Evolutionary conservation across 2,113 vertebrate genomes (phyloP).

Genomic region (Blennius ocellaris): DNA sequence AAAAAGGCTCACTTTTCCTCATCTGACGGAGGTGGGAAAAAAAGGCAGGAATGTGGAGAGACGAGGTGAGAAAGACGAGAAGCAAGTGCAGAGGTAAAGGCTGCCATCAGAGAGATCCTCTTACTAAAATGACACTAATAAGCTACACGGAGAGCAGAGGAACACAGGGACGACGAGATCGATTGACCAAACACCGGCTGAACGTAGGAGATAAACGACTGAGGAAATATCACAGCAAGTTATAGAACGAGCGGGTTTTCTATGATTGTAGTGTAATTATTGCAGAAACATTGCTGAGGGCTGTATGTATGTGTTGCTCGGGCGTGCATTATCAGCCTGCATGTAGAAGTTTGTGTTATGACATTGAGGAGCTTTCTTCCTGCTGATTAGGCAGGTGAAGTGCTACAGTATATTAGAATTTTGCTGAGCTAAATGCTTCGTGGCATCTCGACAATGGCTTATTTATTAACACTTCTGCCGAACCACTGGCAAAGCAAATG

Average conservation of each 20-base stretch:
- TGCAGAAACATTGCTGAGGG: slow-evolving; percentile 38
- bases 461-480: slow-evolving; percentile 78
- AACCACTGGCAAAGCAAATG: slow-evolving; percentile 76
- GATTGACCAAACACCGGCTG: slow-evolving; percentile 29
- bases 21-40: slow-evolving; percentile 22
- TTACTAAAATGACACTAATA: slow-evolving; percentile 59
- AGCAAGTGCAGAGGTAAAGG: slow-evolving; percentile 26
- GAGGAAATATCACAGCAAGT: slow-evolving; percentile 65
- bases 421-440: slow-evolving; percentile 77
- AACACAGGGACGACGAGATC: slow-evolving; percentile 54
- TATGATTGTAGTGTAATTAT: slow-evolving; percentile 67
- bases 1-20: slow-evolving; percentile 52
- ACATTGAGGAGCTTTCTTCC: slow-evolving; percentile 63
- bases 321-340: not conserved
- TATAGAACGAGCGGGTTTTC: slow-evolving; percentile 52
- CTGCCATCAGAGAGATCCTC: slow-evolving; percentile 51
- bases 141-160: slow-evolving; percentile 35
- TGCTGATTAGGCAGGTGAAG: slow-evolving; percentile 74
- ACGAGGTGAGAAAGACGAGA: slow-evolving; percentile 30
- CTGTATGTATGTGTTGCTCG: slow-evolving; percentile 3
- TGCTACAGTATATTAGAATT: slow-evolving; percentile 71
- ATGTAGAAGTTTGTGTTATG: slow-evolving; percentile 34
- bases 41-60: slow-evolving; percentile 22
- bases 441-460: slow-evolving; percentile 76
- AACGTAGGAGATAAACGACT: slow-evolving; percentile 41